Evolutionary conservation across 2,888 invertebrate genomes (phyloP).

Genomic region (Netelia fuscicornis): DNA sequence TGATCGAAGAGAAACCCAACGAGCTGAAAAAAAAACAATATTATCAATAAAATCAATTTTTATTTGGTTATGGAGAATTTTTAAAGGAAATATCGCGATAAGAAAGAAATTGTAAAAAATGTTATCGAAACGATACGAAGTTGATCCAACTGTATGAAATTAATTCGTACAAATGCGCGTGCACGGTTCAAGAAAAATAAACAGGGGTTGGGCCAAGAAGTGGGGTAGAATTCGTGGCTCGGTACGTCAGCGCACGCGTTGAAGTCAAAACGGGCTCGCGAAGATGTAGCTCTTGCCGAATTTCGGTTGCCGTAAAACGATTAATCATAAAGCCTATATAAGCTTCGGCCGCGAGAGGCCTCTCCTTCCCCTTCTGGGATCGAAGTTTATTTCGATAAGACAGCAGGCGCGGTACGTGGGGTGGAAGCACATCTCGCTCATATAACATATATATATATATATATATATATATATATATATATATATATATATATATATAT

Average conservation of each 20-base stretch:
- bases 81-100: conserved; percentile 34
- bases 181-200: conserved; percentile 23
- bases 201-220: neutral
- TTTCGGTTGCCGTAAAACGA: conserved; percentile 68
- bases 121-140: conserved; percentile 22
- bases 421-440: conserved; percentile 63
- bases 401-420: conserved; percentile 61
- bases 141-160: conserved; percentile 60
- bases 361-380: conserved; percentile 70
- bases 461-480: conserved; percentile 2
- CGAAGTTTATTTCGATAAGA: conserved; percentile 78
- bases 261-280: conserved; percentile 47
- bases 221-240: neutral
- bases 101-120: conserved; percentile 29
- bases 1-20: neutral
- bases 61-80: conserved; percentile 26
- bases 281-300: conserved; percentile 54
- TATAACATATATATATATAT: neutral
- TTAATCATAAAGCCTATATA: conserved; percentile 73
- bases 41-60: conserved; percentile 18
- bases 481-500: neutral
- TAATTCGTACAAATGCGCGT: conserved; percentile 58
- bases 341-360: conserved; percentile 56
- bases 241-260: conserved; percentile 24
- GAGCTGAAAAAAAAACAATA: neutral